Base-by-base conservation (phyloP, 2,797 vertebrate species). In the Acrossocheilus fasciatus region DNA sequence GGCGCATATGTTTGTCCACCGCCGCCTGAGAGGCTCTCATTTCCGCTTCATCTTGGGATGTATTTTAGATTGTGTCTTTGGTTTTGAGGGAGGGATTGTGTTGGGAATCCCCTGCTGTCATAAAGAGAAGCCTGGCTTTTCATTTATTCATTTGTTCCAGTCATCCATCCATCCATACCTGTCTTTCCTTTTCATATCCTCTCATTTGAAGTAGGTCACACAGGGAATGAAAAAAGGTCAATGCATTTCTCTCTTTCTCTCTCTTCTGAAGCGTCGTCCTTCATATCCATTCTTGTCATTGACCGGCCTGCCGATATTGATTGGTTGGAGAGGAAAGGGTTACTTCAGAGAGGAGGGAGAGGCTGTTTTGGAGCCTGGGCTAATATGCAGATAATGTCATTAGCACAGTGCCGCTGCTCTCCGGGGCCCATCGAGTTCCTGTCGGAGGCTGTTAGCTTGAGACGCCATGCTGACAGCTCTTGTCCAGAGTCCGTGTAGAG, bases 351-450 rank as follows among this genome's bases (percentile, higher is more conserved):
- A 79, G 30, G 30, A 73, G 12, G 69, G 77, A 20, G 86, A 43
- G 85, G 85, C 89, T 89, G 89, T 91, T 92, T 90, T 88, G 85
- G 69, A 85, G 81, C 87, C 82, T 75, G 69, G 62, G 86, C 84
- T 93, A 89, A 91, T 92, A 93, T 93, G 93, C 88, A 92, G 91
- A 93, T 92, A 91, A 91, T 88, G 83, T 87, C 85, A 89, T 94
- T 92, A 91, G 88, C 26, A 88, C 84, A 62, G 86, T 84, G 89
- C 87, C 82, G 89, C 85, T 77, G 85, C 85, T 87, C 87, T 84
- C 72, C 66, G 50, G 88, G 89, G 83, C 59, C 91, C 92, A 93
- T 92, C 91, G 93, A 94, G 89, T 88, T 92, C 86, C 91, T 93
- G 94, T 92, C 93, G 84, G 87, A 72, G 85, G 52, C 90, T 87